Evolutionary conservation across 2,113 vertebrate genomes (phyloP).

Genomic region (Physeter macrocephalus): DNA sequence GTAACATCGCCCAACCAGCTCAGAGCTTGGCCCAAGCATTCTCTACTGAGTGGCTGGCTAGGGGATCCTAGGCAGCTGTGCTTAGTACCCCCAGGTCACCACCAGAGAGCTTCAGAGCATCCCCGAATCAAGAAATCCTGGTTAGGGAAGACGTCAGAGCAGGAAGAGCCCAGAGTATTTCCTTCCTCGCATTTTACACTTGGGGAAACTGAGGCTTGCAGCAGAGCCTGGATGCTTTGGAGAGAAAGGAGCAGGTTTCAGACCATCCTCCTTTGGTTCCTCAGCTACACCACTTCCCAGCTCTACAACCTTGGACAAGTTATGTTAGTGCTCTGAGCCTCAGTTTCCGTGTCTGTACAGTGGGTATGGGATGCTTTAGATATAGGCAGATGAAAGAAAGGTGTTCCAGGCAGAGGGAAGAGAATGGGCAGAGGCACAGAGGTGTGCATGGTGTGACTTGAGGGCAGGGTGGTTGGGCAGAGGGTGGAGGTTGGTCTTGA

Average conservation of each 20-base stretch:
- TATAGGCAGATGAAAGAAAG: neutral
- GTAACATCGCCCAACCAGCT: fast-evolving
- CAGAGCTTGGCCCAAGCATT: neutral
- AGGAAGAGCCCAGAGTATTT: neutral
- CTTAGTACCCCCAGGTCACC: neutral
- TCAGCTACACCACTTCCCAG: neutral
- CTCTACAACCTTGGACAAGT: neutral
- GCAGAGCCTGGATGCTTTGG: neutral
- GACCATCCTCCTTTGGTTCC: neutral
- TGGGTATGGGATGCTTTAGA: neutral
- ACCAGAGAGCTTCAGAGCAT: neutral
- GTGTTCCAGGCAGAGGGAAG: neutral
- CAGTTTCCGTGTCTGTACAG: neutral
- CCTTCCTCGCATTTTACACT: neutral
- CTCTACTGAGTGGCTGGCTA: neutral
- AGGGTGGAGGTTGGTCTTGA: too few species aligned
- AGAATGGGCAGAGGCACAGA: neutral
- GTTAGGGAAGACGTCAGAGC: neutral
- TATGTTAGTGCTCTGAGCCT: neutral
- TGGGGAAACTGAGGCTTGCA: neutral
- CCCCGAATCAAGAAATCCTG: neutral
- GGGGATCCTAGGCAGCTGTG: too few species aligned
- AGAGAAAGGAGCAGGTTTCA: neutral
- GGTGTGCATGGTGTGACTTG: neutral
- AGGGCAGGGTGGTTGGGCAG: neutral